Evolutionary conservation across 2,113 vertebrate species (phyloP).

Genomic region (Indicator maculatus): DNA sequence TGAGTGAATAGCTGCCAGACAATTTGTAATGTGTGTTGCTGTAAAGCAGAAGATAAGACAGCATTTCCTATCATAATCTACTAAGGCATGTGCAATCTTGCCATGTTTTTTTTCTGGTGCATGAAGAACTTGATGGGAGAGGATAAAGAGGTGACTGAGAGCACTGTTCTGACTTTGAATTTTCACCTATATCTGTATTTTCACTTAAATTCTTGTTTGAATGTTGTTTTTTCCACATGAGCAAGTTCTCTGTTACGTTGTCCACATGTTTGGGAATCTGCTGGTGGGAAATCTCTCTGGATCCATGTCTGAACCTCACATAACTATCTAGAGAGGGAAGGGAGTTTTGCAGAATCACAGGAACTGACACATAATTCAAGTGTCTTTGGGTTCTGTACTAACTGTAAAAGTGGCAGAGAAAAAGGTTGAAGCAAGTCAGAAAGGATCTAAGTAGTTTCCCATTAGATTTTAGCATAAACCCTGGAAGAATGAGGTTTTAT

Average conservation of each 20-base stretch:
- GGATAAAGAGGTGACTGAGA: neutral
- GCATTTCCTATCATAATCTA: slow-evolving; percentile 48
- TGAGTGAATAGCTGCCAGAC: slow-evolving; percentile 56
- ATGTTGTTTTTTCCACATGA: neutral
- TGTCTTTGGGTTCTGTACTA: neutral
- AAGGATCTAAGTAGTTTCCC: neutral
- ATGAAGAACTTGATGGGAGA: neutral
- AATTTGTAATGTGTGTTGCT: slow-evolving; percentile 51
- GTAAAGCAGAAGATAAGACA: slow-evolving; percentile 50
- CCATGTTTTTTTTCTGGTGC: neutral
- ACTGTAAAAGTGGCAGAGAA: neutral
- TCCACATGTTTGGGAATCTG: neutral
- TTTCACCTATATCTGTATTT: neutral
- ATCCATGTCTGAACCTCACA: neutral
- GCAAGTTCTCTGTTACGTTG: neutral
- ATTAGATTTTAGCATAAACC: neutral
- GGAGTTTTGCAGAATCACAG: neutral
- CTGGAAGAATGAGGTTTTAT: neutral
- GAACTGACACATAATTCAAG: neutral
- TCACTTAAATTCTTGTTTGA: neutral
- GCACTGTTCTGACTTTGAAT: slow-evolving; percentile 27
- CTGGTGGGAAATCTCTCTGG: neutral
- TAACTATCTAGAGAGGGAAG: neutral
- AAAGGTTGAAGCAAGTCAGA: neutral
- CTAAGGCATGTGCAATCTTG: slow-evolving; percentile 19